Base-by-base conservation (phyloP, 2,888 invertebrate species). In the Odontothrips loti region DNA sequence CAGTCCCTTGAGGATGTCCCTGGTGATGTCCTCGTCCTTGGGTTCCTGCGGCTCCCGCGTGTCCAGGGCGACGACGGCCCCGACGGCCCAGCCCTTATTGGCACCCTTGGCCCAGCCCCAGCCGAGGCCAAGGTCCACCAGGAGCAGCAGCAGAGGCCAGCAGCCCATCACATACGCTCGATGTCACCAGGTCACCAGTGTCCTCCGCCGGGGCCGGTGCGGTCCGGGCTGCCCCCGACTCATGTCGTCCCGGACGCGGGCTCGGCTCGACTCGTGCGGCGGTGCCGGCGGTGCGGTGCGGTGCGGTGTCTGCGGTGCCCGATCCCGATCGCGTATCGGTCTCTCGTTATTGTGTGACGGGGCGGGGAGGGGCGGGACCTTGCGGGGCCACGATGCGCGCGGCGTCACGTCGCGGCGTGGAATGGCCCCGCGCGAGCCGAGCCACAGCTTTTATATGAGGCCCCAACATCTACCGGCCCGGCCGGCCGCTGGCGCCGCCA, bases 121-220 rank as follows among this genome's bases (percentile, higher is more conserved):
- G 23, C 23, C 68, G 23, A 68, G 68, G 68, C 27, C 68, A 10
- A 75, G 23, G 23, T 27, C 68, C 23, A 75, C 23, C 23, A 75
- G 68, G 68, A 75, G 68, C 68, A 75, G 68, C 9, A 27, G 27
- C 11, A 75, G 68, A 27, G 27, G 68, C 68, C 23, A 27, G 27
- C 27, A 27, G 68, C 68, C 68, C 68, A 75, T 75, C 68, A 75
- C 68, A 75, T 27, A 1, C 68, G 27, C 68, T 75, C 27, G 68
- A 2, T 15, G 11, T 58, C 58, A 58, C 58, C 51, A 20, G 51
- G 51, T 43, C 51, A 20, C 51, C 51, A 12, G 51, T 51, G 58
- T 15, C 6, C 15, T n/a, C 58, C 58, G 58, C 17, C 15, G 58
- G 20, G 58, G 20, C 58, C 58, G 15, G 20, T 58, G 58, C 17